Evolutionary conservation across 2,888 invertebrate species (phyloP), one percentile per base, ranked within the genome.

Genomic region (Cheilosia pagana): DNA sequence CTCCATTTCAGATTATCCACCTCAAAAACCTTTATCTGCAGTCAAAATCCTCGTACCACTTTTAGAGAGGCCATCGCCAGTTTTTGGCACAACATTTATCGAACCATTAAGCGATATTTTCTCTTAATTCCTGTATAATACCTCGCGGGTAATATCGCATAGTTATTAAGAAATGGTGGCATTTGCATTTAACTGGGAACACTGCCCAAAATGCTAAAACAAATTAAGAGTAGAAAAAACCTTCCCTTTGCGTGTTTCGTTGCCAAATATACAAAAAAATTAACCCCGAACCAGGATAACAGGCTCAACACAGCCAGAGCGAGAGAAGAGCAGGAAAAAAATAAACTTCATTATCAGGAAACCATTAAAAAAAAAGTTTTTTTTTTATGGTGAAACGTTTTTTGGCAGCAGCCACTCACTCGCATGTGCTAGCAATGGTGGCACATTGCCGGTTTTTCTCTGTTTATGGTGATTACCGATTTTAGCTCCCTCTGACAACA

Each of bases 261-360:
- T 79, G 83, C 83, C 83, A 83, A 78, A 62, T 83, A 45, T 28
- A 83, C 28, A 65, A 35, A 60, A 60, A 48, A 59, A 43, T 53
- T 60, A 63, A 83, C 48, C 45, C 45, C 52, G 21, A 72, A 68
- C 53, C 62, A 72, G 71, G 53, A 82, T 48, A 59, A 31, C 57
- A 12, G 31, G 53, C 48, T 41, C 14, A 77, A 55, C 21, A 10
- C 21, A 45, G 12, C 10, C 3, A 35, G 35, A 35, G 25, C 3
- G 2, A 25, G 25, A 25, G 25, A 25, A 25, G 12, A 12, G 1
- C 3, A 35, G 10, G 10, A 25, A 43, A 57, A 55, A 72, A 63
- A n/a, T n/a, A 78, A 68, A 59, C 28, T 83, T 83, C 59, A 83
- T 83, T 83, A 83, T 79, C 79, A 83, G 79, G 79, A 75, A 65